Conservation (phyloP, 2,888 invertebrate genomes). For the Timema cristinae region DNA sequence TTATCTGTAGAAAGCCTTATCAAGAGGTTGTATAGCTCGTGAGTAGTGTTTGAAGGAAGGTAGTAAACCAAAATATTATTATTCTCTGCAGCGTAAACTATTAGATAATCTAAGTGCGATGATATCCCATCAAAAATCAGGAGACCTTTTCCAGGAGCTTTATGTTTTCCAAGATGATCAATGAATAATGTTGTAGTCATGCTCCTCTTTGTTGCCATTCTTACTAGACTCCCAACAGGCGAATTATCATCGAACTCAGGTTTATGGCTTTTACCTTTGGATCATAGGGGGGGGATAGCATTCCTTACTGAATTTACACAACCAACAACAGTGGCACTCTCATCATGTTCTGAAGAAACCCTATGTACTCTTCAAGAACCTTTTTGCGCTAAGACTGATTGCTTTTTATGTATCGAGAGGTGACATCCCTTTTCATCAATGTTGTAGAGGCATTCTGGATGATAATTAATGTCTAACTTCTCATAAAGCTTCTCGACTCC, state of each 20-base stretch:
- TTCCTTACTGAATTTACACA: slow-evolving; percentile 7
- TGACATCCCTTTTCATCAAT: slow-evolving; percentile 28
- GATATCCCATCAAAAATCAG: background rate
- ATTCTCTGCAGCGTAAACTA: slow-evolving; percentile 6
- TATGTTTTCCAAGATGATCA: slow-evolving; percentile 1
- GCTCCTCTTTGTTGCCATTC: background rate
- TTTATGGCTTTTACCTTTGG: background rate
- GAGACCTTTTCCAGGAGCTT: background rate
- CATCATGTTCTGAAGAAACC: slow-evolving; percentile 24
- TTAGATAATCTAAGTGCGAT: slow-evolving; percentile 20
- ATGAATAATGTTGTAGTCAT: background rate
- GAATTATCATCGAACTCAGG: slow-evolving; percentile 4
- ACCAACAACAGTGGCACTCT: slow-evolving; percentile 16
- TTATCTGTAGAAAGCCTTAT: slow-evolving; percentile 14
- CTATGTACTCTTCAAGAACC: slow-evolving; percentile 23
- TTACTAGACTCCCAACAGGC: background rate
- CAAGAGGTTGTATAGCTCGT: slow-evolving; percentile 23
- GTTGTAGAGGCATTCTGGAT: slow-evolving; percentile 37
- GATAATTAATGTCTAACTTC: slow-evolving; percentile 31
- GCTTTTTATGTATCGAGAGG: slow-evolving; percentile 22
- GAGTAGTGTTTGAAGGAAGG: slow-evolving; percentile 17
- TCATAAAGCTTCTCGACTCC: slow-evolving; percentile 33
- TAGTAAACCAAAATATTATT: slow-evolving; percentile 10
- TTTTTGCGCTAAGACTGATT: slow-evolving; percentile 22
- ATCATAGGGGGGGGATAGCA: background rate